Base-by-base conservation (phyloP, 2,888 invertebrate species). In the Hyalella azteca region DNA sequence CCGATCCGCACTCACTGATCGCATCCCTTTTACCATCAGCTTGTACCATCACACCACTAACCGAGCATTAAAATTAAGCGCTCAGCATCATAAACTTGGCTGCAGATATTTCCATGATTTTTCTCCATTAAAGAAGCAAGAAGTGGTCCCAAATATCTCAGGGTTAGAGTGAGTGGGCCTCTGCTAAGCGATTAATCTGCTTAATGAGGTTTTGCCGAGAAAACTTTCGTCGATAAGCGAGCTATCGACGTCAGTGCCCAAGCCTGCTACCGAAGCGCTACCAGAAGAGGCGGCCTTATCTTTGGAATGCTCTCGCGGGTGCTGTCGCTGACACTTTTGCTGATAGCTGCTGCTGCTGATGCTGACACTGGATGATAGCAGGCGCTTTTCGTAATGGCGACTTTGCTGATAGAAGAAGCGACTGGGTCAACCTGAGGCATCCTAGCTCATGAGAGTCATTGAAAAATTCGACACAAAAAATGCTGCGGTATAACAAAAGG, bases 221-320 rank as follows among this genome's bases (percentile, higher is more conserved):
- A 66, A 66, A 66, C 66, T 66, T n/a, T 66, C 36, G 5, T 36
- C 66, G 66, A 66, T 66, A 66, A 66, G 66, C n/a, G 19, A 36
- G 66, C 66, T 66, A 66, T 50, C 77, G 49, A 22, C 15, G 50
- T 26, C 39, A 36, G 32, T 50, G 77, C 77, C 50, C 77, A 77
- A 49, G 50, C 77, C 50, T 36, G 77, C 77, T 77, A 77, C 77
- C 50, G 39, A 49, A 77, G 50, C 41, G 77, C 77, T 77, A 77
- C 77, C 50, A 36, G 39, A 26, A 13, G 77, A 50, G 29, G 49
- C 48, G 36, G 1, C 19, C 36, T 66, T 66, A 66, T 66, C 66
- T 9, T 5, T 36, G 36, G 66, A 66, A 66, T 66, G 66, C 66
- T 66, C 66, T 66, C 66, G 36, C 13, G 66, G 66, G 36, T 39